A percentile compares a stretch with the other conserved stretches of the same genome.
phyloP scores from a whole-genome alignment of 2,113 vertebrate genomes.

The Mesoclemmys tuberculata region DNA sequence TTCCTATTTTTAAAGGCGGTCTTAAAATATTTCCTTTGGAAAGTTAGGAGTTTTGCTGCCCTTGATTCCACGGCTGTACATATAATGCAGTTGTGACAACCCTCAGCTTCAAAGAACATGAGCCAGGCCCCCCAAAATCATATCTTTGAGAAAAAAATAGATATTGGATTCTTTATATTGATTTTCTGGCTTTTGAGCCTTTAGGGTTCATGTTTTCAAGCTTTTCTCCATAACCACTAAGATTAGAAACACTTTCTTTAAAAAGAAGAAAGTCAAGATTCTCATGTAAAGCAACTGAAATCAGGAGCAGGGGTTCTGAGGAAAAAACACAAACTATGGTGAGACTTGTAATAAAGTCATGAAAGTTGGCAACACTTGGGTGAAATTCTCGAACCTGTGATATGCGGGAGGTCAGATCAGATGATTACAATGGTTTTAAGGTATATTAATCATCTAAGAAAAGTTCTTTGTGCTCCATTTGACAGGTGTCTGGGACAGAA shows the following conservation, averaged over 20 bases:
- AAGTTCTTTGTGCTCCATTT: conserved; percentile 9
- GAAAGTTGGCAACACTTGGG: background rate
- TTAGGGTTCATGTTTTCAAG: background rate
- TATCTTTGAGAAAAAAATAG: background rate
- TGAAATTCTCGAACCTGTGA: background rate
- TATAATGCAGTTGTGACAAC: background rate
- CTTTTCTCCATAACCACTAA: background rate
- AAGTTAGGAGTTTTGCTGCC: background rate
- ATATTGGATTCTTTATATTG: background rate
- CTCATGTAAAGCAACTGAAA: background rate
- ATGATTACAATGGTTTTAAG: too few relatives aligned
- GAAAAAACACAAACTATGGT: background rate
- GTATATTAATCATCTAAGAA: background rate
- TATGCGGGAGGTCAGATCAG: too few relatives aligned
- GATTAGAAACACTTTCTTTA: conserved; percentile 16
- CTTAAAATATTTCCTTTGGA: background rate
- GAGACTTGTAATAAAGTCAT: background rate
- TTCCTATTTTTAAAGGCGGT: background rate
- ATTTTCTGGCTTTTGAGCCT: background rate
- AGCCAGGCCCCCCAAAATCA: background rate
- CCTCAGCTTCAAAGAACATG: background rate
- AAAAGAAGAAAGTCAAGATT: background rate
- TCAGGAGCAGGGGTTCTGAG: background rate
- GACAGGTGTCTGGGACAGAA: background rate
- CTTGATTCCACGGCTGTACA: background rate